Evolutionary conservation across 2,888 invertebrate genomes (phyloP).

Genomic region (Ganaspis brasiliensis): DNA sequence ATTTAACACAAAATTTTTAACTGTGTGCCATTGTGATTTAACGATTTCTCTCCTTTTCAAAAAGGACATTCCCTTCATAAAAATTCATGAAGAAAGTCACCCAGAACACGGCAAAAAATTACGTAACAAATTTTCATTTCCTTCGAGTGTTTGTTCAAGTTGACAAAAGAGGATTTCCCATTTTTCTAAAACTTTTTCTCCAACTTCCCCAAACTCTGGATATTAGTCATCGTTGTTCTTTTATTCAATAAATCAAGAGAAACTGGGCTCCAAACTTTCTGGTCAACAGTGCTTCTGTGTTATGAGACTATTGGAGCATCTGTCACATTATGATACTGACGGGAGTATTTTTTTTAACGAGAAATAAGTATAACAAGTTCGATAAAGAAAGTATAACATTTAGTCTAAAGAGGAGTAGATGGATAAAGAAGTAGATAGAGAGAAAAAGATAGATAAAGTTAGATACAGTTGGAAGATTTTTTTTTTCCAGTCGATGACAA

Average conservation of each 20-base stretch:
- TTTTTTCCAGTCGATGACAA: constrained; percentile 44
- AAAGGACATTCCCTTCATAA: constrained; percentile 12
- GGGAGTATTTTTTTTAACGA: neutral
- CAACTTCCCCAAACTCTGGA: constrained; percentile 5
- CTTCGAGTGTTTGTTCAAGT: constrained; percentile 18
- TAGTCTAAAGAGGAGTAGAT: neutral
- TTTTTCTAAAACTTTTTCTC: constrained; percentile 20
- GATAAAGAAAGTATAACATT: constrained; percentile 14
- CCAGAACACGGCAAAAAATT: constrained; percentile 8
- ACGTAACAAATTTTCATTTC: constrained; percentile 38
- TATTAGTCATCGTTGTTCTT: constrained; percentile 2
- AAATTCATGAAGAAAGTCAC: neutral
- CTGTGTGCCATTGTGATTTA: constrained; percentile 12
- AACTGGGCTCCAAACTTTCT: constrained; percentile 14
- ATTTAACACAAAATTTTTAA: too few species aligned
- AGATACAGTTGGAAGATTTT: constrained; percentile 32
- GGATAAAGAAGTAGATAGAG: neutral
- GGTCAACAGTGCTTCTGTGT: neutral
- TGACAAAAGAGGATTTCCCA: constrained; percentile 2
- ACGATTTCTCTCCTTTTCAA: constrained; percentile 3
- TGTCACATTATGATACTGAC: constrained; percentile 1
- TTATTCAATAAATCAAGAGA: constrained; percentile 15
- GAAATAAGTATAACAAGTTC: too few species aligned
- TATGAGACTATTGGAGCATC: constrained; percentile 14
- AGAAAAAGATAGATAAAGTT: constrained; percentile 19